Conservation (phyloP, 2,888 invertebrate genomes). For the Amiota mariae region DNA sequence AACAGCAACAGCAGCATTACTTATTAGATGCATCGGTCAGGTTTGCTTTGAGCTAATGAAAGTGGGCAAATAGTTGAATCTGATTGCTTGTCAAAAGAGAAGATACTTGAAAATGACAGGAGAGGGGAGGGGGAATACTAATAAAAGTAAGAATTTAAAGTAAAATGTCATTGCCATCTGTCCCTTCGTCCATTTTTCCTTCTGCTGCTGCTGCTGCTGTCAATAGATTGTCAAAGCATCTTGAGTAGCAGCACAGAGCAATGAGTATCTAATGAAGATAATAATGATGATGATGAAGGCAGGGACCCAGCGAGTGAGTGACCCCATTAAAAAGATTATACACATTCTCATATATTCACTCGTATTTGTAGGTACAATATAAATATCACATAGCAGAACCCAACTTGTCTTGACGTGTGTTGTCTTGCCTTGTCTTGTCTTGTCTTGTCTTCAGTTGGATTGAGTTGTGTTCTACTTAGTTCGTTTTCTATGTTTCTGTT, state of each 20-base stretch:
- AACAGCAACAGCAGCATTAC: slow-evolving; percentile 2
- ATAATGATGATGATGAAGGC: background rate
- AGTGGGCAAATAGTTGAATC: background rate
- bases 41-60: slow-evolving; percentile 2
- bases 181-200: background rate
- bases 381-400: too few species aligned
- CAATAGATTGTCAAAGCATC: slow-evolving; percentile 13
- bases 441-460: too few species aligned
- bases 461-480: too few species aligned
- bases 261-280: background rate
- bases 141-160: slow-evolving; percentile 22
- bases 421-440: too few species aligned
- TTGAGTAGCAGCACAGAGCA: background rate
- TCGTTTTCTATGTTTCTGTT: too few species aligned
- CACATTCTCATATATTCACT: background rate
- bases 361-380: too few species aligned
- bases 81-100: background rate
- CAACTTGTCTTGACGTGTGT: too few species aligned
- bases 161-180: slow-evolving; percentile 47
- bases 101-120: background rate
- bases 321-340: slow-evolving; percentile 18
- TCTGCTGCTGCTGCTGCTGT: slow-evolving; percentile 17
- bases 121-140: slow-evolving; percentile 3
- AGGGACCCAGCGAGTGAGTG: background rate
- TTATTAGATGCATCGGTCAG: too few species aligned